Evolutionary conservation across 1,140 invertebrate species (phyloP).

Genomic region (Pentalonia nigronervosa): DNA sequence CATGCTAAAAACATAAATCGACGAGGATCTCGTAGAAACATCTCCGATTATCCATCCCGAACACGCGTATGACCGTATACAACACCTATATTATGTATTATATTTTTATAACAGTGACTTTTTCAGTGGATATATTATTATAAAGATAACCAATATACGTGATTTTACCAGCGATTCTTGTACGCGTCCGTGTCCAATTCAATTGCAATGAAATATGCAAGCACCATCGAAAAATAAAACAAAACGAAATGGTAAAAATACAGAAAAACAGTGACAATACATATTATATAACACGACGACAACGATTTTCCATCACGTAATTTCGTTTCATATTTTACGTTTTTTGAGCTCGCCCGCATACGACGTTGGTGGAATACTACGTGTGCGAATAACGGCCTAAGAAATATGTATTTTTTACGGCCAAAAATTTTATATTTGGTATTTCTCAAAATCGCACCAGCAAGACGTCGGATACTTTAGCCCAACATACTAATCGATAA

Average conservation of each 20-base stretch:
- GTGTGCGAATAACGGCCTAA: neutral
- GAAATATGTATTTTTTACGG: neutral
- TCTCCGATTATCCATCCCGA: neutral
- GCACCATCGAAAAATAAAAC: neutral
- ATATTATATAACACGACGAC: neutral
- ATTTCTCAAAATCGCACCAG: neutral
- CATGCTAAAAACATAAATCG: no score
- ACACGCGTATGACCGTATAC: neutral
- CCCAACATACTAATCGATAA: neutral
- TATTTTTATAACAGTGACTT: neutral
- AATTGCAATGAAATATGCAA: neutral
- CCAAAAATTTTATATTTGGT: neutral
- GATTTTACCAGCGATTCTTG: neutral
- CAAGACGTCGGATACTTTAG: neutral
- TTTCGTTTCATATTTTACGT: constrained; percentile 9
- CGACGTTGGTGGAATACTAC: neutral
- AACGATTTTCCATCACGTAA: neutral
- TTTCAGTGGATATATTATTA: neutral
- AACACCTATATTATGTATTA: neutral
- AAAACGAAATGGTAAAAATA: neutral
- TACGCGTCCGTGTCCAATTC: neutral
- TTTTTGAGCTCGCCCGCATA: neutral
- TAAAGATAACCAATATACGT: neutral
- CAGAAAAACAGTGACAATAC: neutral
- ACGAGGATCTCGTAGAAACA: no score